These are phyloP conservation scores for Euglossa dilemma DNA, from an alignment of 1,140 invertebrate species.

Conservation along the genomic window DNA sequence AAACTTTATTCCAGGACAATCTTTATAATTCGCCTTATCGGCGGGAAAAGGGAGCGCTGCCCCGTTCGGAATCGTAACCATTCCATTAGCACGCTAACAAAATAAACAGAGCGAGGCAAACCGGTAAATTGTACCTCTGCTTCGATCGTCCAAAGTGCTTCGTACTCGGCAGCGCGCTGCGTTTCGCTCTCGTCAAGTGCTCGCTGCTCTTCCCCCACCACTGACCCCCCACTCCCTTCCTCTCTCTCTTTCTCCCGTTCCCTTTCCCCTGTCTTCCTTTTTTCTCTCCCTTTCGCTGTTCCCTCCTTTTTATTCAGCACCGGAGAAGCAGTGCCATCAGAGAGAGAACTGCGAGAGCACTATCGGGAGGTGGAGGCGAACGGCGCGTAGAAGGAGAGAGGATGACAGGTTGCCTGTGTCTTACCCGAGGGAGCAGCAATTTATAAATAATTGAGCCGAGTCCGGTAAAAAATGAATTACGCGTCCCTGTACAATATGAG, in stretches of 20 bases:
- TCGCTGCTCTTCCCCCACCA: neutral
- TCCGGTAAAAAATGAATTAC: slow-evolving; percentile 84
- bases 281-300: neutral
- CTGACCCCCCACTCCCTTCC: neutral
- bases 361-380: slow-evolving; percentile 17
- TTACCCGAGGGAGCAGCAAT: slow-evolving; percentile 80
- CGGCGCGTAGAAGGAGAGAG: neutral
- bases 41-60: slow-evolving; percentile 31
- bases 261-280: too few species aligned
- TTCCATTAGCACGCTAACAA: slow-evolving; percentile 54
- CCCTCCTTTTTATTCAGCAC: slow-evolving; percentile 53
- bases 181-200: slow-evolving; percentile 53
- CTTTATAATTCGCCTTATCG: slow-evolving; percentile 54
- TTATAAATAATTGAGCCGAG: slow-evolving; percentile 83
- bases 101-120: slow-evolving; percentile 54
- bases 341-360: slow-evolving; percentile 9
- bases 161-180: slow-evolving; percentile 37
- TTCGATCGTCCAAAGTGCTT: slow-evolving; percentile 52
- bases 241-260: slow-evolving; percentile 15
- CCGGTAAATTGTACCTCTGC: slow-evolving; percentile 53
- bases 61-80: slow-evolving; percentile 47
- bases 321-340: slow-evolving; percentile 41
- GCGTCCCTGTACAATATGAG: slow-evolving; percentile 82
- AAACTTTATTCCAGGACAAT: slow-evolving; percentile 41
- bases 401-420: slow-evolving; percentile 58